phyloP scores from a whole-genome alignment of 2,113 vertebrate species.

The Spea multiplicata region DNA sequence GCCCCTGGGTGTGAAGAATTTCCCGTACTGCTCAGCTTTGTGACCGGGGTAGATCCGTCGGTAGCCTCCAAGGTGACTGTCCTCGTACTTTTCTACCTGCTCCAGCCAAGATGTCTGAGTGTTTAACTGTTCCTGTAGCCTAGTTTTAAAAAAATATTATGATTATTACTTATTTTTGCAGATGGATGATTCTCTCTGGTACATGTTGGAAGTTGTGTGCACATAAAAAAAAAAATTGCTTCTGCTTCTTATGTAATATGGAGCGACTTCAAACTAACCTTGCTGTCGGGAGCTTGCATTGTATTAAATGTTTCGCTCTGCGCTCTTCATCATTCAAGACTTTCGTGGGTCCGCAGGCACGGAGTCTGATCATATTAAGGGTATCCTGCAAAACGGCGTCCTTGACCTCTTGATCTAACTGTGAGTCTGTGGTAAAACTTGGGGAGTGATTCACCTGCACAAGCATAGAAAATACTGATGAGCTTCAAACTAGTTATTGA shows the following conservation, averaged over 20 bases:
- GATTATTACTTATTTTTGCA: too few relatives aligned
- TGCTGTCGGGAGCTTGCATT: constrained; percentile 47
- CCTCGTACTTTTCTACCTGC: constrained; percentile 61
- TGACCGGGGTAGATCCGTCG: constrained; percentile 62
- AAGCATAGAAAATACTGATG: constrained; percentile 19
- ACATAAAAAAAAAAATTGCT: too few relatives aligned
- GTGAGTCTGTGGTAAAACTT: constrained; percentile 72
- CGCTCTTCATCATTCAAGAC: constrained; percentile 66
- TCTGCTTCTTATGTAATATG: too few relatives aligned
- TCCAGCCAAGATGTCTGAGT: constrained; percentile 60
- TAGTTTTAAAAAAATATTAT: constrained; percentile 34
- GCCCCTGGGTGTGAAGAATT: constrained; percentile 65
- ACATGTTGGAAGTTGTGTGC: neutral
- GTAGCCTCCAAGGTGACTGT: constrained; percentile 63
- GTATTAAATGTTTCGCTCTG: constrained; percentile 62
- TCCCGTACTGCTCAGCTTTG: constrained; percentile 57
- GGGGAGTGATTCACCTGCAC: constrained; percentile 75
- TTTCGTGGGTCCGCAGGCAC: constrained; percentile 62
- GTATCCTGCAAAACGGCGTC: constrained; percentile 70
- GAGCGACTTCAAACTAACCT: constrained; percentile 51
- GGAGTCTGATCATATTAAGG: constrained; percentile 67
- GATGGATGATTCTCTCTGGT: too few relatives aligned
- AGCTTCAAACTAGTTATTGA: too few relatives aligned
- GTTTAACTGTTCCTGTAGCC: constrained; percentile 56
- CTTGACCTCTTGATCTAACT: constrained; percentile 70